Base-by-base conservation (phyloP, 35 echinoderm and acorn worm species). In the Anneissia japonica region DNA sequence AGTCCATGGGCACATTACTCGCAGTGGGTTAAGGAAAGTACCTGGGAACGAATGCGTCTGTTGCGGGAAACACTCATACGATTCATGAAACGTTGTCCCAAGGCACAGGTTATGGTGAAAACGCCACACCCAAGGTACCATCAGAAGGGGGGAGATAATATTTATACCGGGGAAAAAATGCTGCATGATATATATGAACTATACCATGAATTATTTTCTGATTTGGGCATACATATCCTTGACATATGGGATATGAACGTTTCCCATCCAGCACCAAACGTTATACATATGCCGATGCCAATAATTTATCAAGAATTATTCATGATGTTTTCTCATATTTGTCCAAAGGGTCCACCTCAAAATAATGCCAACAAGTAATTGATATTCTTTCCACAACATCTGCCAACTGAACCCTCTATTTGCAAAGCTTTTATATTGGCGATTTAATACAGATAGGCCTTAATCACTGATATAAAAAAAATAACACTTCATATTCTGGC, bases 1-100 rank as follows among this genome's bases (percentile, higher is more conserved):
- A 90, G 81, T 79, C 88, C 82, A 4, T 90, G 88, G 88, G 88
- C 88, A 0, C 88, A 90, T 64, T 90, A 77, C 34, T 29, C 72
- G 12, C 75, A 79, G 29, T 90, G 88, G 88, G 26, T 2, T 19
- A 38, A 39, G 10, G 74, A 84, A 14, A 38, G 72, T 37, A 37
- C 33, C 16, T 40, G 35, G 0, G 72, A 84, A 46, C 45, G 82
- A 38, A 35, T 46, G 19, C 13, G 32, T 0, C 28, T 77, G 12
- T 0, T 90, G n/a, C 73, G 46, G 56, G 74, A 84, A 55, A 73
- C 88, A 5, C 64, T 90, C 0, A 36, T 46, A 36, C 81, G 81
- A 13, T 38, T 90, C 12, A 83, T 34, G 21, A 77, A 21, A 36
- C 36, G 39, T 9, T 90, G 88, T 64, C 88, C 88, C 7, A 46